These are phyloP conservation scores for Esperia sulphurella DNA, from an alignment of 2,888 invertebrate species.

Conservation along the genomic window DNA sequence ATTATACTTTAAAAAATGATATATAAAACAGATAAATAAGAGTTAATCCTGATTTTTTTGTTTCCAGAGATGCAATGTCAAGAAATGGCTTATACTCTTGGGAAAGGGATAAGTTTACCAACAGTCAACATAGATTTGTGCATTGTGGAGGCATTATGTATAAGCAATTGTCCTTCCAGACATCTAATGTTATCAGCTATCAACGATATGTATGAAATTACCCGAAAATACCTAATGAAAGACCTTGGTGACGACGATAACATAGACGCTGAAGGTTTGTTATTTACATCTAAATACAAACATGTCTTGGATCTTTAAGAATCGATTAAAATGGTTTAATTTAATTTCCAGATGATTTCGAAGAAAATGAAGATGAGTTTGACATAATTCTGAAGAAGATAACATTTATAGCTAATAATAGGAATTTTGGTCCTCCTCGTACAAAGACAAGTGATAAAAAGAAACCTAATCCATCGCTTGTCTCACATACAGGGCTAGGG, in stretches of 20 bases:
- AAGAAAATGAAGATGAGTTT: slow-evolving; percentile 47
- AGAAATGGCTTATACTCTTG: slow-evolving; percentile 62
- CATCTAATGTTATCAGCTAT: slow-evolving; percentile 36
- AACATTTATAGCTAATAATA: slow-evolving; percentile 41
- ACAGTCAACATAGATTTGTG: slow-evolving; percentile 71
- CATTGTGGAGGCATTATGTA: slow-evolving; percentile 66
- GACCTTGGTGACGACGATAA: slow-evolving; percentile 24
- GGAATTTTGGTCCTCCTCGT: slow-evolving; percentile 48
- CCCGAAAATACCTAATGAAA: slow-evolving; percentile 16
- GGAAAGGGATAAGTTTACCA: slow-evolving; percentile 61
- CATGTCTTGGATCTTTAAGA: not conserved
- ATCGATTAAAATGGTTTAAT: not conserved
- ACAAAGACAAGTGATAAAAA: slow-evolving; percentile 58
- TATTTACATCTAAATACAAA: not conserved
- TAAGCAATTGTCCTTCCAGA: slow-evolving; percentile 41
- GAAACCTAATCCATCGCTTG: slow-evolving; percentile 50
- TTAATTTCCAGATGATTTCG: slow-evolving; percentile 32
- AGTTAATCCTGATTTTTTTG: too few relatives aligned
- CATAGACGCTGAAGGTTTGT: slow-evolving; percentile 31
- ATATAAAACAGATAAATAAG: too few relatives aligned
- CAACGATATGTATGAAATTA: slow-evolving; percentile 45
- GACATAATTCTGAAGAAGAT: slow-evolving; percentile 52
- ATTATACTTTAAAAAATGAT: not conserved
- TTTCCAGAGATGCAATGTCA: slow-evolving; percentile 48
- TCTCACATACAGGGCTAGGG: slow-evolving; percentile 39